Percentiles rank a stretch among this genome's conserved stretches.
Conservation (phyloP, 2,113 vertebrate species). For the Cervus canadensis region DNA sequence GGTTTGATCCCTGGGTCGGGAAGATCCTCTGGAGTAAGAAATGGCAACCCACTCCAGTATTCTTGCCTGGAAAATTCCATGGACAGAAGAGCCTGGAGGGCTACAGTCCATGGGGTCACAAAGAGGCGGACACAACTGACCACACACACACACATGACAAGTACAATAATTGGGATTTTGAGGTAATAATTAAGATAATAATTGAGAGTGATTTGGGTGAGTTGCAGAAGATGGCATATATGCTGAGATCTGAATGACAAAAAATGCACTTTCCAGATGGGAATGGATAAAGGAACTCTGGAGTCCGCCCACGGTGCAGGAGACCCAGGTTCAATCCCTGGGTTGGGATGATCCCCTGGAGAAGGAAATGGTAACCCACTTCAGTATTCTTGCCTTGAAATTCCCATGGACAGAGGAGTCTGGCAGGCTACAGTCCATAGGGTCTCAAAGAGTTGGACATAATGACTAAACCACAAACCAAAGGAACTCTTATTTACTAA, state of each 20-base stretch:
- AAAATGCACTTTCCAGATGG: neutral
- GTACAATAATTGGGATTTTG: neutral
- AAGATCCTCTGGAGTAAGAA: neutral
- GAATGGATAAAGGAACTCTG: neutral
- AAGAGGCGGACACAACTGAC: neutral
- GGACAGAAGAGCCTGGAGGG: neutral
- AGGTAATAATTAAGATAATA: neutral
- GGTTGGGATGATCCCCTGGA: neutral
- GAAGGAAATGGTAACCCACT: neutral
- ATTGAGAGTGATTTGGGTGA: neutral
- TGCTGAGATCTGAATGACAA: neutral
- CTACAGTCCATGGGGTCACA: neutral
- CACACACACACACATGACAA: neutral
- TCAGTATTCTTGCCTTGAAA: neutral
- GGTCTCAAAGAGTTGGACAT: neutral
- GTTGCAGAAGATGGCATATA: neutral
- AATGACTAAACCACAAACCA: neutral
- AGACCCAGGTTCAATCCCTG: neutral
- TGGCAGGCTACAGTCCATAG: neutral
- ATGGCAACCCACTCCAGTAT: neutral
- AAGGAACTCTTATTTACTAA: neutral
- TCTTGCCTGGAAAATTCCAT: neutral
- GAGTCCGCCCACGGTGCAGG: neutral
- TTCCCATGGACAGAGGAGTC: neutral
- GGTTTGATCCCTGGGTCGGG: neutral